phyloP scores from a whole-genome alignment of 2,113 vertebrate genomes.

The Apodemus speciosus region DNA sequence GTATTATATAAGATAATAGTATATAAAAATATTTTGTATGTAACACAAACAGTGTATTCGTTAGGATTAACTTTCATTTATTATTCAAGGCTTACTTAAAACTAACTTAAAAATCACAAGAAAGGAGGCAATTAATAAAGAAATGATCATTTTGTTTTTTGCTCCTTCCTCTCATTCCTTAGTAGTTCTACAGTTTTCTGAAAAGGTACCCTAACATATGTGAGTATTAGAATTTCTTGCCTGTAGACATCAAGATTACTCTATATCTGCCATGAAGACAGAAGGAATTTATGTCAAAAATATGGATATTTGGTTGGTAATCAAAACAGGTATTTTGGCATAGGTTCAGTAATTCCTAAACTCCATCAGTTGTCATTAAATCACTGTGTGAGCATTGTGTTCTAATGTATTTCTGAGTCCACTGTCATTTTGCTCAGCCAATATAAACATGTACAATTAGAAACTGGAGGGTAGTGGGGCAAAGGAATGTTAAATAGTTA shows the following conservation, averaged over 20 bases:
- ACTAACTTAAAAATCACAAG: constrained; percentile 52
- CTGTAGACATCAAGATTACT: not conserved
- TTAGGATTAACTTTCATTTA: constrained; percentile 23
- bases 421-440: not conserved
- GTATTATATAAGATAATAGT: not conserved
- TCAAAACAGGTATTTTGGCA: not conserved
- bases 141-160: not conserved
- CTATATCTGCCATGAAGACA: not conserved
- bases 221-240: constrained; percentile 12
- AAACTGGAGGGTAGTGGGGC: not conserved
- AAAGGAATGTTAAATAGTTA: constrained; percentile 21
- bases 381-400: not conserved
- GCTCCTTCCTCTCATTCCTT: not conserved
- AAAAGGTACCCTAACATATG: constrained; percentile 18
- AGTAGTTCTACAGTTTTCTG: not conserved
- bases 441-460: not conserved
- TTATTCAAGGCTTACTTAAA: constrained; percentile 59
- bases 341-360: not conserved
- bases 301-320: not conserved
- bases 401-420: not conserved
- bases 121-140: constrained; percentile 31
- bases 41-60: not conserved
- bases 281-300: not conserved
- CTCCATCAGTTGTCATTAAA: not conserved
- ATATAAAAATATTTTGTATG: not conserved